Base-by-base conservation (phyloP, 2,888 invertebrate genomes). In the Sclerodermus sp. region DNA sequence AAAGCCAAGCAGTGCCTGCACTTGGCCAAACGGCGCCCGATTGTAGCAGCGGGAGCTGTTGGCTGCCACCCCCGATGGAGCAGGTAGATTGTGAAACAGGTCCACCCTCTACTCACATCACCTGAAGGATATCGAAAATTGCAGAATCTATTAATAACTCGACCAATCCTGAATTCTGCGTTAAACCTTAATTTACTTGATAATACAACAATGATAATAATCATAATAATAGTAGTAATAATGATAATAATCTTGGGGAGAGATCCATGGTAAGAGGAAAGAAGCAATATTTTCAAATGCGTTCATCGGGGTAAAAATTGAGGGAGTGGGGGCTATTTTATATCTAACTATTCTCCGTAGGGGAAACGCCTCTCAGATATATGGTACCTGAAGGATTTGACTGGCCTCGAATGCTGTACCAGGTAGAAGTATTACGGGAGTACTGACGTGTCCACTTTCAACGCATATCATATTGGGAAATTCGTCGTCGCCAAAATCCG, bases 391-490 rank as follows among this genome's bases (percentile, higher is more conserved):
- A 59, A 93, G 82, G 73, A 92, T 91, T 83, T 92, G 92, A 79
- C 91, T 91, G 69, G 92, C 92, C 81, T 93, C 93, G 79, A 92
- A 95, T 70, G 93, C 92, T 60, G 92, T 93, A 54, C 93, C 92
- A 52, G 94, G 93, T 71, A 92, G 82, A 62, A 96, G 83, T 73
- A 92, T 89, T 51, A 93, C 90, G 51, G 93, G 93, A 70, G 89
- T 86, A 60, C 90, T 90, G 16, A 96, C 93, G 70, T 91, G 90
- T 18, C 95, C 96, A 53, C 94, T 90, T 81, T 96, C 96, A 55
- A 97, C 93, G 79, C 96, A 97, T 64, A 96, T 85, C 96, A 97
- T 96, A 78, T 92, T 93, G 9, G 92, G 93, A 80, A 93, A 96
- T 80, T 96, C 96, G 72, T 95, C 94, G 79, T 96, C 94, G n/a